Conservation (phyloP, 2,113 vertebrate genomes). For the Crotalus horridus region DNA sequence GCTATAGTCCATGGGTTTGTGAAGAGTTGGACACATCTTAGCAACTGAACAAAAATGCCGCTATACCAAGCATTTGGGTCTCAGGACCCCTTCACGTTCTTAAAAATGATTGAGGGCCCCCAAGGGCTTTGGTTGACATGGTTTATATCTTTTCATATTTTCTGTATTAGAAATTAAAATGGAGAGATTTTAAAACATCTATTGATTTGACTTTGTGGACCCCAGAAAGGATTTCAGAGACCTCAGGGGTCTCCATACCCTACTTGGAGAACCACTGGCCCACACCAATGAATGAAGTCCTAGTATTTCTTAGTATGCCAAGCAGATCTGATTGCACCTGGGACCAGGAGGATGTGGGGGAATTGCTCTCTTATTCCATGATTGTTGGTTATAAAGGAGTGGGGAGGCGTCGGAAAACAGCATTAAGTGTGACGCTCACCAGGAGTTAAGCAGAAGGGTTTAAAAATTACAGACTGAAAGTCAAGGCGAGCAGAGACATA, state of each 20-base stretch:
- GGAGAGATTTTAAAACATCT: neutral
- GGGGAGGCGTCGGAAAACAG: neutral
- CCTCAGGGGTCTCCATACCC: neutral
- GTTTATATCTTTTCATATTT: neutral
- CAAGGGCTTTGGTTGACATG: neutral
- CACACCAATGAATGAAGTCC: neutral
- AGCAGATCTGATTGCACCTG: neutral
- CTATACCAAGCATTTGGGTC: neutral
- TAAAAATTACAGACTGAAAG: constrained; percentile 8
- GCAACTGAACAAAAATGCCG: no score
- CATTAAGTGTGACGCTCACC: neutral
- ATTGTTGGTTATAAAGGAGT: neutral
- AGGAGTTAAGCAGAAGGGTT: neutral
- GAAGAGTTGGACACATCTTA: no score
- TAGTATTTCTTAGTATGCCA: neutral
- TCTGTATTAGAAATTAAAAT: neutral
- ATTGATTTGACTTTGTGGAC: neutral
- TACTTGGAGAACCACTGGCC: neutral
- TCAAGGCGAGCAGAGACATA: constrained; percentile 32
- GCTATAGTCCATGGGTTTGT: no score
- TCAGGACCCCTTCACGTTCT: neutral
- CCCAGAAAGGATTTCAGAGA: neutral
- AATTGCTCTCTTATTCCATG: neutral
- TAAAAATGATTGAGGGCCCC: neutral
- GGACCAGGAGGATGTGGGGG: neutral